Evolutionary conservation across 1,140 invertebrate genomes (phyloP).

Genomic region (Drosophila serrata): DNA sequence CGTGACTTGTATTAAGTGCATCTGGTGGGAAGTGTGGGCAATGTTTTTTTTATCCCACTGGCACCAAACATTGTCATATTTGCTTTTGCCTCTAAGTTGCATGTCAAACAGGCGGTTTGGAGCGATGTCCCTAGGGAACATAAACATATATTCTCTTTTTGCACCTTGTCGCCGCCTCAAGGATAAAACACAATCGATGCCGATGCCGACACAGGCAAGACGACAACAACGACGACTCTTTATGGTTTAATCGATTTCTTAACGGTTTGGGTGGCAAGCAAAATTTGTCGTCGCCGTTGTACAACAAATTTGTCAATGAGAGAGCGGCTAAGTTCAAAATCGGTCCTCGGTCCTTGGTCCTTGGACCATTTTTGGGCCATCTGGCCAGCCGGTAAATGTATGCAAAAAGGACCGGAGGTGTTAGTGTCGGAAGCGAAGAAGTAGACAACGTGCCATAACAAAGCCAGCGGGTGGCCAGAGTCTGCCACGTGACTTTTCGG

Average conservation of each 20-base stretch:
- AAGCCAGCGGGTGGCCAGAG: slow-evolving; percentile 75
- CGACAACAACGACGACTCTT: slow-evolving; percentile 41
- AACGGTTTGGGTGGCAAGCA: slow-evolving; percentile 77
- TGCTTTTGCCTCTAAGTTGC: slow-evolving; percentile 28
- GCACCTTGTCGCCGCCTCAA: slow-evolving; percentile 73
- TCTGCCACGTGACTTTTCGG: slow-evolving; percentile 83
- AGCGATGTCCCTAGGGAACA: slow-evolving; percentile 30
- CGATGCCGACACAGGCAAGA: slow-evolving; percentile 39
- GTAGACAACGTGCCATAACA: slow-evolving; percentile 80
- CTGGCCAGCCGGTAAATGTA: slow-evolving; percentile 46
- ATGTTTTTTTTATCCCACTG: slow-evolving; percentile 3
- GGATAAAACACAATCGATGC: slow-evolving; percentile 61
- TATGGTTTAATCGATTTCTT: slow-evolving; percentile 80
- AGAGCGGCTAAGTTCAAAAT: slow-evolving; percentile 33
- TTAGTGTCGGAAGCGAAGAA: slow-evolving; percentile 21
- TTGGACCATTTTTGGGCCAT: slow-evolving; percentile 34
- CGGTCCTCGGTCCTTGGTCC: background rate
- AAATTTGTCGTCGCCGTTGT: slow-evolving; percentile 79
- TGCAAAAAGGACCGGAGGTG: slow-evolving; percentile 53
- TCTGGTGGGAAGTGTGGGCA: slow-evolving; percentile 10
- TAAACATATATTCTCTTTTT: slow-evolving; percentile 50
- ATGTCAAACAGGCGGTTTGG: slow-evolving; percentile 63
- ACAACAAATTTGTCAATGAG: slow-evolving; percentile 72
- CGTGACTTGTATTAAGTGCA: slow-evolving; percentile 48
- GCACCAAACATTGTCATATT: slow-evolving; percentile 11